A percentile compares a stretch with the other conserved stretches of the same genome.
Evolutionary conservation across 2,888 invertebrate species (phyloP).

Genomic region (Gerris lacustris): DNA sequence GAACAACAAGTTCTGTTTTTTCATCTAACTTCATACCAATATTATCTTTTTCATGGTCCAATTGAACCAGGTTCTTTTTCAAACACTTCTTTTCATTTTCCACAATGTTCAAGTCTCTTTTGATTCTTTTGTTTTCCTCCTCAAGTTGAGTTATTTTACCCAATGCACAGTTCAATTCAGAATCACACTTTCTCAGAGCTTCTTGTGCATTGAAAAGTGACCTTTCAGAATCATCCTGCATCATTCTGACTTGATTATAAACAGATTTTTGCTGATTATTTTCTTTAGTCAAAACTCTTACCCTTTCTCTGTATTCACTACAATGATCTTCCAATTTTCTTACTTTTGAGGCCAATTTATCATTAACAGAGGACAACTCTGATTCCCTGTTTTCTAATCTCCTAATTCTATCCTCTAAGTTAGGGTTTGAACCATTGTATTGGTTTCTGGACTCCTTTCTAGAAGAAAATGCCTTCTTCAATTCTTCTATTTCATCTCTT

Average conservation of each 20-base stretch:
- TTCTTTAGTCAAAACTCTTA: neutral
- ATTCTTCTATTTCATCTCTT: neutral
- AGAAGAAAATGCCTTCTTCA: neutral
- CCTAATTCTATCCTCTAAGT: neutral
- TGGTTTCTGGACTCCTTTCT: neutral
- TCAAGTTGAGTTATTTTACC: neutral
- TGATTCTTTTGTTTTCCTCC: neutral
- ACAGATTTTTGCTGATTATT: neutral
- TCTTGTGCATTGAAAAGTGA: conserved; percentile 5
- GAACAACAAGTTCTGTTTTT: conserved; percentile 1
- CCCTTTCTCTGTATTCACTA: neutral
- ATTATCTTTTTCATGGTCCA: conserved; percentile 6
- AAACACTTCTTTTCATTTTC: conserved; percentile 10
- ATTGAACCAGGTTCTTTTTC: neutral
- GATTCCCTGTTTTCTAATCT: neutral
- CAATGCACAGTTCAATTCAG: conserved; percentile 1
- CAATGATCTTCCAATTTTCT: neutral
- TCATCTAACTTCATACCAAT: neutral
- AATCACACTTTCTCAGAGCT: neutral
- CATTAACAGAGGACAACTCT: neutral
- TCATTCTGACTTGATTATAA: neutral
- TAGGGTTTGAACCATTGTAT: neutral
- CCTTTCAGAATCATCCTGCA: conserved; percentile 1
- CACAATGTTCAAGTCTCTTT: neutral
- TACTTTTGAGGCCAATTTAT: neutral